phyloP scores from a whole-genome alignment of 64 coral and sea anemone species.

The Catalaphyllia jardinei region DNA sequence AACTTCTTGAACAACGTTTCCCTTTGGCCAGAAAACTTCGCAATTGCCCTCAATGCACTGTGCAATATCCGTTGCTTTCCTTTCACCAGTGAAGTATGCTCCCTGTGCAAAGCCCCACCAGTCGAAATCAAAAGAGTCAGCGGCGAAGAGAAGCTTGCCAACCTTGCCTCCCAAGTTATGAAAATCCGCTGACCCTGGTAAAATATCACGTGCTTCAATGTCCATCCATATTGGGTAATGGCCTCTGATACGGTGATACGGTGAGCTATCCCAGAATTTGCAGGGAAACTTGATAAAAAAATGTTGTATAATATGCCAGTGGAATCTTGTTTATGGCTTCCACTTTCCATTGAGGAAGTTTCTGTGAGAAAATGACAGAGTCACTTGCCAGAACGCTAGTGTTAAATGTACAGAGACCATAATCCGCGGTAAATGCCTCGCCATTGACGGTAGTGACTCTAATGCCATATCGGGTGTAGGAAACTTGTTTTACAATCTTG shows the following conservation, averaged over 20 bases:
- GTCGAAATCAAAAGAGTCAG: neutral
- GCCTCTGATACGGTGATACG: conserved; percentile 53
- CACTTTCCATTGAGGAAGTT: conserved; percentile 67
- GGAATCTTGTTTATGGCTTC: conserved; percentile 71
- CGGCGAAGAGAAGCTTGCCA: conserved; percentile 50
- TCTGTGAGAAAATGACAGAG: conserved; percentile 34
- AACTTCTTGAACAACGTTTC: conserved; percentile 19
- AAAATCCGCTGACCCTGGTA: conserved; percentile 41
- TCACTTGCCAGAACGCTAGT: conserved; percentile 57
- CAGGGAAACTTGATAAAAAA: conserved; percentile 82
- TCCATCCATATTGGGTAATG: conserved; percentile 90
- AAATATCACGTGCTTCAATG: conserved; percentile 58
- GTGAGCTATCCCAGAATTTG: conserved; percentile 85
- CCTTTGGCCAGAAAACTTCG: conserved; percentile 28
- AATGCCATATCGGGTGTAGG: conserved; percentile 16
- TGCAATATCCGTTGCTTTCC: conserved; percentile 32
- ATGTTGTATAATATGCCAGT: conserved; percentile 62
- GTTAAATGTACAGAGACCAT: conserved; percentile 66
- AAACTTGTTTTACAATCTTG: conserved; percentile 33
- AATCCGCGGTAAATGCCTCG: conserved; percentile 24
- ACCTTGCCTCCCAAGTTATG: conserved; percentile 59
- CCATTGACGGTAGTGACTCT: conserved; percentile 24
- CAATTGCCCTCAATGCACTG: conserved; percentile 42
- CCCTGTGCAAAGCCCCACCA: conserved; percentile 50
- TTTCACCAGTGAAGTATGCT: conserved; percentile 23